Evolutionary conservation across 1,140 invertebrate species (phyloP), one percentile per base, ranked within the genome.

Genomic region (Drosophila nikananu): DNA sequence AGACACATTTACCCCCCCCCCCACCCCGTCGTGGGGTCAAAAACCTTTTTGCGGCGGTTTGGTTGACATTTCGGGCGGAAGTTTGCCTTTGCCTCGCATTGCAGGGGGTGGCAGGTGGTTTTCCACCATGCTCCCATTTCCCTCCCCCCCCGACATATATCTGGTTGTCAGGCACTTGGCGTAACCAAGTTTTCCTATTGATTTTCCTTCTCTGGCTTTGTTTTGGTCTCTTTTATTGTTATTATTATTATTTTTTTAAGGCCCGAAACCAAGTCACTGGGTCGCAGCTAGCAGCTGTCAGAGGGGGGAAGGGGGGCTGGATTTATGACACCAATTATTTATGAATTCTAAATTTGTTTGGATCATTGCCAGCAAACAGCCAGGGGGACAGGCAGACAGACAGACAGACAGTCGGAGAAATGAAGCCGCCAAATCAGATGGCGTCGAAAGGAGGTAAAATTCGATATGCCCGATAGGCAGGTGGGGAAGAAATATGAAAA

Each of bases 291-390:
- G 54, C n/a, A 57, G 51, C 58, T 39, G 52, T 49, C 59, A 44
- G 46, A 32, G 19, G 44, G 41, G 27, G 19, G 0, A 4, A 12
- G 12, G 52, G 41, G 68, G 41, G 32, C 15, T 39, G 61, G 51
- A 86, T 89, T 89, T 89, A 89, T 89, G 84, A 89, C 84, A 89
- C 77, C 84, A 89, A 89, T 89, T 89, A 89, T 89, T 87, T 87
- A 87, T 87, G 84, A 87, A 87, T 87, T 84, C 86, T 57, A 87
- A 87, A 84, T 87, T 89, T 89, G 84, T 89, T 87, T 87, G 83
- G 84, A 81, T 70, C 77, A 72, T 71, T 87, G 83, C 83, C 83
- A 87, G n/a, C 46, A 63, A 41, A 63, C 74, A 65, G 70, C 54
- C 15, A 25, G 23, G 23, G 7, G 5, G 57, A 62, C 77, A 57